Base-by-base conservation (phyloP, 2,888 invertebrate species). In the Dinocampus coccinellae region DNA sequence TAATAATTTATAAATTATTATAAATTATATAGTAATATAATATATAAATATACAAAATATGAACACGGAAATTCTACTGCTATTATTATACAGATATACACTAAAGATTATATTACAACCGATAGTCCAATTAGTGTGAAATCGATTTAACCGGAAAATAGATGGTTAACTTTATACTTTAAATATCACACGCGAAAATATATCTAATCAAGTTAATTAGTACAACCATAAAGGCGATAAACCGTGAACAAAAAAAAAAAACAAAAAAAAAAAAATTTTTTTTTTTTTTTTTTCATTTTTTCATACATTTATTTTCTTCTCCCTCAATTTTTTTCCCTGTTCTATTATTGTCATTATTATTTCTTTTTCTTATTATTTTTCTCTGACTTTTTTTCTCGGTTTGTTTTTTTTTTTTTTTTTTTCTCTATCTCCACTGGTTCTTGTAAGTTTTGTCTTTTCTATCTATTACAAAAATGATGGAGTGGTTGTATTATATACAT, bases 381-480 rank as follows among this genome's bases (percentile, higher is more conserved):
- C n/a, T n/a, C n/a, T n/a, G n/a, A n/a, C 53, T 22, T 29, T 29
- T 29, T 29, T 29, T 7, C 29, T 29, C 3, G 3, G 7, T 24
- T 61, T 39, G 10, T 34, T 20, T 47, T 3, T 7, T n/a, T 20
- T 3, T 20, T 1, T n/a, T 47, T 16, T 47, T 47, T 20, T 16
- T 4, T 16, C n/a, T 0, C 3, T 39, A 10, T 36, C 36, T n/a
- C n/a, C n/a, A n/a, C n/a, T n/a, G n/a, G n/a, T 39, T 11, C 11
- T 39, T 39, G 4, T 20, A n/a, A 36, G 67, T 58, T 67, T 47
- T 26, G 53, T 55, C 33, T 65, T 57, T 20, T 29, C 22, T 62
- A 1, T 29, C 1, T 2, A 33, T 47, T 33, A 53, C 34, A 33
- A 77, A 75, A 74, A 79, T 83, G 84, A 85, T 85, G 77, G 79